Percentiles rank a stretch among this genome's conserved stretches.
These are phyloP conservation scores for Pediacus dermestoides DNA, from an alignment of 2,888 invertebrate species.

Conservation along the genomic window DNA sequence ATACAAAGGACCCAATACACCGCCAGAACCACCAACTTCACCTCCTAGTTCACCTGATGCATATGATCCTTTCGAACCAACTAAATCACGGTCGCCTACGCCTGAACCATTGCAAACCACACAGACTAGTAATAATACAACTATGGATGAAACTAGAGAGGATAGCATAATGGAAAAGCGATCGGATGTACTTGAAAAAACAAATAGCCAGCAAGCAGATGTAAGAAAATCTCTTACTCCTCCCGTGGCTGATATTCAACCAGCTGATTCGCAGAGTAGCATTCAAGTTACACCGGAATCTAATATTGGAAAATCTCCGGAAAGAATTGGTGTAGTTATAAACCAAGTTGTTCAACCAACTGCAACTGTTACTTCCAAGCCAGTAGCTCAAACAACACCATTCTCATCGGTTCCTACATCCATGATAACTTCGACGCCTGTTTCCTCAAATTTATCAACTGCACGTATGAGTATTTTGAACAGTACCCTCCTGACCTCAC, in stretches of 20 bases:
- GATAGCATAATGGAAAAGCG: conserved; percentile 28
- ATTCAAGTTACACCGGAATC: conserved; percentile 40
- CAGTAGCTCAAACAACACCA: conserved; percentile 42
- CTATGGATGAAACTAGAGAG: conserved; percentile 7
- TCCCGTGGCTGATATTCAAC: conserved; percentile 44
- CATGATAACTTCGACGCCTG: conserved; percentile 44
- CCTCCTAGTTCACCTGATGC: conserved; percentile 74
- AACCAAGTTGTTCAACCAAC: conserved; percentile 31
- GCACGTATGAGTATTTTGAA: conserved; percentile 46
- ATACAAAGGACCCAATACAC: conserved; percentile 69
- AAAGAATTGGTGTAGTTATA: conserved; percentile 28
- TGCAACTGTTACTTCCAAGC: conserved; percentile 34
- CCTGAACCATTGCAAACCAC: conserved; percentile 47
- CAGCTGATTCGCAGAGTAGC: conserved; percentile 48
- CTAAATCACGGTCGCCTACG: conserved; percentile 71
- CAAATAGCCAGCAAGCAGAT: conserved; percentile 29
- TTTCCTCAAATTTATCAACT: conserved; percentile 36
- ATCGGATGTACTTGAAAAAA: conserved; percentile 34
- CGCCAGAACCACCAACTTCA: conserved; percentile 64
- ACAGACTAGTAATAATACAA: conserved; percentile 22
- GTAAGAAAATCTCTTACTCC: conserved; percentile 41
- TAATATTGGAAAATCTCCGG: conserved; percentile 35
- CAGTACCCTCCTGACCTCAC: conserved; percentile 41
- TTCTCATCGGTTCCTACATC: conserved; percentile 42
- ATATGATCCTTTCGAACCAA: conserved; percentile 90